Conservation (phyloP, 2,888 invertebrate genomes). For the Lithophane semibrunnea region DNA sequence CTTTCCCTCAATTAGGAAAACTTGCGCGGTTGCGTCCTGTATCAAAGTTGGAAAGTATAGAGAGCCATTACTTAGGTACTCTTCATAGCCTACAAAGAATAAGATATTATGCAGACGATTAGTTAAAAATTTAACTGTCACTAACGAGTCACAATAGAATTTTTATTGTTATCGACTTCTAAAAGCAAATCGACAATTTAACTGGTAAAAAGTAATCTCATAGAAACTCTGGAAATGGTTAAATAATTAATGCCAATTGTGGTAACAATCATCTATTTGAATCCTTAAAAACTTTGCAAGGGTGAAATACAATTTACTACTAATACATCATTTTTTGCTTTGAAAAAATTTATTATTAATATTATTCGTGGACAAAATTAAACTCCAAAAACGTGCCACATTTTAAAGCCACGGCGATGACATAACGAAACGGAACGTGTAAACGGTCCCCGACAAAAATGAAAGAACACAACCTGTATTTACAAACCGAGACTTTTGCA, state of each 20-base stretch:
- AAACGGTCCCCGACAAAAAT: conserved; percentile 28
- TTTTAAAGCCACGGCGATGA: not conserved
- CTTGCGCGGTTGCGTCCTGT: conserved; percentile 24
- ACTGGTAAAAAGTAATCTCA: not conserved
- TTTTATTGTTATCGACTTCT: no score
- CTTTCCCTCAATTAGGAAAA: conserved; percentile 37
- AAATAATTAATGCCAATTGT: not conserved
- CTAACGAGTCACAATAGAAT: no score
- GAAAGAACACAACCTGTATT: conserved; percentile 54
- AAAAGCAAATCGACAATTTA: no score
- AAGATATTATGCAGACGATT: not conserved
- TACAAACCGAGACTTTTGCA: conserved; percentile 60
- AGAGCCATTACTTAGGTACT: conserved; percentile 10
- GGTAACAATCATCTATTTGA: not conserved
- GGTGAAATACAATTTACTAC: not conserved
- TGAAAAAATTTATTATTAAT: not conserved
- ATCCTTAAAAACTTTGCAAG: not conserved
- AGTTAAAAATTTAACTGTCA: not conserved
- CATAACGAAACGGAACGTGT: conserved; percentile 26
- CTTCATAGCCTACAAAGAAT: not conserved
- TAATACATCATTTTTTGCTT: not conserved
- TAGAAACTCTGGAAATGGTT: not conserved
- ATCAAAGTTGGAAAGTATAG: conserved; percentile 38
- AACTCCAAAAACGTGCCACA: not conserved
- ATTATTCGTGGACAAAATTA: not conserved